Conservation (phyloP, 2,113 vertebrate species). For the Alligator sinensis region DNA sequence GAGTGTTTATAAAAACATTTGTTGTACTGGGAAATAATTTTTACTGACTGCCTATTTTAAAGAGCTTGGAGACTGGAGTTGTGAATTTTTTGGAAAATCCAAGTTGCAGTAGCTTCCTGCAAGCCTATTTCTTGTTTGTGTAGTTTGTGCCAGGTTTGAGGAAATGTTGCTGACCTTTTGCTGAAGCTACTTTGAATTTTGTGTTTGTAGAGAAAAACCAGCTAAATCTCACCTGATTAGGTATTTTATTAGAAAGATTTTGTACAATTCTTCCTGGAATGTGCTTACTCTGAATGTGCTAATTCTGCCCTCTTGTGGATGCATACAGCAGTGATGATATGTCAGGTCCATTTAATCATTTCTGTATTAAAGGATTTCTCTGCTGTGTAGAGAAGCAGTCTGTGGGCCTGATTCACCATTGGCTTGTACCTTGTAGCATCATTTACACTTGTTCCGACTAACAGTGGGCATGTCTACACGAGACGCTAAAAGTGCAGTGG, state of each 20-base stretch:
- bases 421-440: not conserved
- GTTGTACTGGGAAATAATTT: not conserved
- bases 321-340: not conserved
- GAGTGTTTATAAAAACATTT: not conserved
- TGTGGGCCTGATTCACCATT: accelerated
- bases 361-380: accelerated
- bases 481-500: too few relatives aligned
- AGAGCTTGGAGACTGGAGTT: not conserved
- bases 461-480: too few relatives aligned
- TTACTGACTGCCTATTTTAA: not conserved
- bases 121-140: not conserved
- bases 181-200: not conserved
- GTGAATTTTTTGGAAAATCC: not conserved
- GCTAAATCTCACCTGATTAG: not conserved
- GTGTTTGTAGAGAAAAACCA: not conserved
- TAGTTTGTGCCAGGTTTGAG: not conserved
- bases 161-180: not conserved
- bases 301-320: constrained; percentile 79
- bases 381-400: not conserved
- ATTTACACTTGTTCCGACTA: not conserved
- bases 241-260: accelerated
- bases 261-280: not conserved
- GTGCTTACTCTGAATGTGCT: not conserved
- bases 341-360: not conserved
- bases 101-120: not conserved